Conservation (phyloP, 1,140 invertebrate genomes). For the Eciton burchellii region DNA sequence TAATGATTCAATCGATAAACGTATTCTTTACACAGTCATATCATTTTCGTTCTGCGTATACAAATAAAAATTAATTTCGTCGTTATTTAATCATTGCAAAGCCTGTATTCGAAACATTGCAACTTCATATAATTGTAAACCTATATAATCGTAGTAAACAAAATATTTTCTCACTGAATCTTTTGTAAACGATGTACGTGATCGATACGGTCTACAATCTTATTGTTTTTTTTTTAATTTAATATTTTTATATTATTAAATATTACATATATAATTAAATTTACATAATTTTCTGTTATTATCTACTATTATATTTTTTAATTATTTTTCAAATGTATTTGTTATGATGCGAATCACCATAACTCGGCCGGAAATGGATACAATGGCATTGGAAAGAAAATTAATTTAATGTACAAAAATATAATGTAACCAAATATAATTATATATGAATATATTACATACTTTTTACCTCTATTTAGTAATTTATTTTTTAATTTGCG, state of each 20-base stretch:
- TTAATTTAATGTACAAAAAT: slow-evolving; percentile 18
- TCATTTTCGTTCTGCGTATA: not conserved
- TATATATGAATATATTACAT: slow-evolving; percentile 24
- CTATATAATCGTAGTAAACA: not conserved
- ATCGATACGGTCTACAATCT: slow-evolving; percentile 16
- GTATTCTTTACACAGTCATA: too few species aligned
- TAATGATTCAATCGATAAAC: too few species aligned
- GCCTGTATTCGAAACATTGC: not conserved
- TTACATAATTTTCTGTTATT: not conserved
- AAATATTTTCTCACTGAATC: not conserved
- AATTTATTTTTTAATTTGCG: slow-evolving; percentile 4
- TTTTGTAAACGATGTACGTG: slow-evolving; percentile 44
- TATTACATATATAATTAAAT: too few species aligned
- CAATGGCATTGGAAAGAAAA: slow-evolving; percentile 19
- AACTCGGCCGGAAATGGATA: slow-evolving; percentile 29
- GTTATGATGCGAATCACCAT: slow-evolving; percentile 23
- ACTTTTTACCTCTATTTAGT: slow-evolving; percentile 26
- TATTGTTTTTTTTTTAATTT: not conserved
- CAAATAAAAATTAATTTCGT: too few species aligned
- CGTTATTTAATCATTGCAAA: too few species aligned
- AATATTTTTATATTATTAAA: slow-evolving; percentile 5
- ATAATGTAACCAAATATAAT: slow-evolving; percentile 38
- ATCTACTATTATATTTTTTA: not conserved
- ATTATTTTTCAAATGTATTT: not conserved
- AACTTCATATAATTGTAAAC: slow-evolving; percentile 15